Conservation (phyloP, 2,797 vertebrate genomes). For the Galago senegalensis region DNA sequence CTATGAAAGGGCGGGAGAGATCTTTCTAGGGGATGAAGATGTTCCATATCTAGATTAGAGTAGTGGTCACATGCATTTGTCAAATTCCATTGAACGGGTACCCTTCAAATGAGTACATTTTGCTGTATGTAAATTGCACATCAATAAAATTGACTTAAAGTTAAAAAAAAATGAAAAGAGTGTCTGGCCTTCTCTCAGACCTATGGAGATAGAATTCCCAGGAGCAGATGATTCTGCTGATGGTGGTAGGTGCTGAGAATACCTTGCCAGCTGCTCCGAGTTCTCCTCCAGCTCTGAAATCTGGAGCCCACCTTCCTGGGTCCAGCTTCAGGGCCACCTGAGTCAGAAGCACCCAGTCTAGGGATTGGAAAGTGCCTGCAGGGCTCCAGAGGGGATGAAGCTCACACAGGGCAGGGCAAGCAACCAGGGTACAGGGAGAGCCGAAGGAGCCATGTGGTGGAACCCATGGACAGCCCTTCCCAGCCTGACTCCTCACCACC, state of each 20-base stretch:
- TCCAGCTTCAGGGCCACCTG: neutral
- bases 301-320: neutral
- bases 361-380: neutral
- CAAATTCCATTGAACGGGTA: neutral
- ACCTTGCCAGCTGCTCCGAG: neutral
- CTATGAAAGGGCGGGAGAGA: neutral
- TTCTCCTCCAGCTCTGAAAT: neutral
- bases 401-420: neutral
- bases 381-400: neutral
- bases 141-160: neutral
- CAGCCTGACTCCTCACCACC: neutral
- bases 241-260: neutral
- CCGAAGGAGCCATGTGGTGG: neutral
- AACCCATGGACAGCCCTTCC: neutral
- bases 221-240: rapidly evolving
- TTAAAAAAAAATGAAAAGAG: neutral
- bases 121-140: neutral
- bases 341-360: neutral
- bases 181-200: neutral
- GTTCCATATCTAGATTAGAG: neutral
- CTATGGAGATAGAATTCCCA: neutral
- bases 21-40: neutral
- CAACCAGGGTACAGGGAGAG: neutral
- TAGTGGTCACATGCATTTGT: neutral
- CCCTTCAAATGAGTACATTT: neutral